These are phyloP conservation scores for Crambe crambe DNA, from an alignment of 37 sponge, comb jelly and placozoan species.

Conservation along the genomic window DNA sequence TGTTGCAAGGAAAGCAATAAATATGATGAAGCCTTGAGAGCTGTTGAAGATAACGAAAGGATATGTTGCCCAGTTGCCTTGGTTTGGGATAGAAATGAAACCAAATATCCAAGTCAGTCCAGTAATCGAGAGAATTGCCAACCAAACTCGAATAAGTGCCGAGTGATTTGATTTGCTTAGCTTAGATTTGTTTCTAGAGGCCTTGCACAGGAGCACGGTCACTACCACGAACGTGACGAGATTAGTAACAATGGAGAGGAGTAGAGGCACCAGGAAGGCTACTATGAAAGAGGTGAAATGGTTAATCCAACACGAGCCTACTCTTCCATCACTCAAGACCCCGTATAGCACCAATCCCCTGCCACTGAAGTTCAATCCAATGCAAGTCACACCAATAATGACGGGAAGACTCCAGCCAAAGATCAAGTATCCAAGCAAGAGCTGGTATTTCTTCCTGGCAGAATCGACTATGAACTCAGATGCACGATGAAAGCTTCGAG, in stretches of 20 bases:
- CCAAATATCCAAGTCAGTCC: too few species aligned
- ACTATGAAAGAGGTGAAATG: constrained; percentile 27
- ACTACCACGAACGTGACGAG: constrained; percentile 6
- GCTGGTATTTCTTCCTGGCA: background rate
- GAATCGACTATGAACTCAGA: background rate
- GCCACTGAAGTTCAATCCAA: constrained; percentile 47
- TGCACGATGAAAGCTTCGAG: constrained; percentile 1
- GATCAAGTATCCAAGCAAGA: constrained; percentile 32
- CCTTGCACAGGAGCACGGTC: background rate
- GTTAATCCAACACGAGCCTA: constrained; percentile 34
- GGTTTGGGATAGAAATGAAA: too few species aligned
- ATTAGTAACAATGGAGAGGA: too few species aligned
- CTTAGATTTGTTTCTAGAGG: background rate
- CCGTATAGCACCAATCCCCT: constrained; percentile 51
- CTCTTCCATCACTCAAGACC: constrained; percentile 6
- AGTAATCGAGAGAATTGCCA: constrained; percentile 32
- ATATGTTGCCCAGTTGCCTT: constrained; percentile 52
- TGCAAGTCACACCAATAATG: background rate
- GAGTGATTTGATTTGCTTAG: background rate
- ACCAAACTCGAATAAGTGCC: background rate
- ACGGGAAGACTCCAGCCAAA: constrained; percentile 50
- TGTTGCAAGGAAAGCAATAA: too few species aligned
- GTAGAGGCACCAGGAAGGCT: too few species aligned
- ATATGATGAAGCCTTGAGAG: too few species aligned
- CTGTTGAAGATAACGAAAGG: constrained; percentile 52